Conservation (phyloP, 2,113 vertebrate species). For the Baryphthengus martii region DNA sequence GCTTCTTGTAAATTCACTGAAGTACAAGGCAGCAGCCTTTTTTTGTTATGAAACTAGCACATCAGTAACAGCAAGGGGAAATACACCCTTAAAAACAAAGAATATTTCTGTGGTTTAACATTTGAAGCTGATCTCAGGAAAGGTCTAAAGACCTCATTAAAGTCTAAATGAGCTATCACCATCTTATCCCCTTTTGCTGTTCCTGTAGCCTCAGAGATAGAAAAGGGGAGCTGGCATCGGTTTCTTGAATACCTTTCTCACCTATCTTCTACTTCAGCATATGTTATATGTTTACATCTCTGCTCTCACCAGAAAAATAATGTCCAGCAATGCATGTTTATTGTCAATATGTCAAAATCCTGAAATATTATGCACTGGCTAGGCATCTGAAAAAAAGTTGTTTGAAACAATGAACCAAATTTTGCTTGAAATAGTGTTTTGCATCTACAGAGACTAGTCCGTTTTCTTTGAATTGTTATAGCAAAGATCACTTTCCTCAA, state of each 20-base stretch:
- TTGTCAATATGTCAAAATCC: background rate
- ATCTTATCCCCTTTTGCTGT: background rate
- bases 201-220: background rate
- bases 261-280: background rate
- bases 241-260: background rate
- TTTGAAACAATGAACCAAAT: background rate
- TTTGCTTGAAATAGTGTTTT: background rate
- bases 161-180: background rate
- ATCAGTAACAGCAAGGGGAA: background rate
- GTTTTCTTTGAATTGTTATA: background rate
- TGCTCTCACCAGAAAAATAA: background rate
- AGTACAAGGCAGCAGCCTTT: fast-evolving
- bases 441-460: background rate
- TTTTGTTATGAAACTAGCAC: background rate
- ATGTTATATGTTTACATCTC: background rate
- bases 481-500: background rate
- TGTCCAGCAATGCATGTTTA: background rate
- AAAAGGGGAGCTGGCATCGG: background rate
- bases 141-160: background rate
- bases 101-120: background rate
- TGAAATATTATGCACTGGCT: background rate
- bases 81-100: background rate
- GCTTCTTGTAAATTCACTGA: background rate
- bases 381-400: background rate
- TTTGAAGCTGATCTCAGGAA: background rate